Base-by-base conservation (phyloP, 1,140 invertebrate species). In the Drosophila teissieri region DNA sequence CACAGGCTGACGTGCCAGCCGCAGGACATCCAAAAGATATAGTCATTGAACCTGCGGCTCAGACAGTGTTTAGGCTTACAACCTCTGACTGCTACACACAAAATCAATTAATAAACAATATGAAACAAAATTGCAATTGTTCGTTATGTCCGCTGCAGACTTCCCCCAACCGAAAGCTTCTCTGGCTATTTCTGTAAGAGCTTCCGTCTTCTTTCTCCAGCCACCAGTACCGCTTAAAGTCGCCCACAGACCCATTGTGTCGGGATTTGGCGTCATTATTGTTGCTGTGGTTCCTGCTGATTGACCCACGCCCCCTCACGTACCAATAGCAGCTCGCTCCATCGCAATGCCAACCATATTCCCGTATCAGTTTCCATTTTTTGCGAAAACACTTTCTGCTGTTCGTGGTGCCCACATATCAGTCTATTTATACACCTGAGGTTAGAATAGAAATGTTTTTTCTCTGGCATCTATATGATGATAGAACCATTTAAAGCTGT, bases 321-420 rank as follows among this genome's bases (percentile, higher is more conserved):
- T 80, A 61, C 31, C 39, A 46, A 48, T 19, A 34, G 22, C 37
- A 40, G 27, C 31, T 39, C 34, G 27, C 31, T 39, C 34, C n/a
- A 37, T 31, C 36, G 19, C 39, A 74, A 62, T 70, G 49, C 58
- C 53, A 86, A 68, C 73, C 65, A 80, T 65, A 69, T 84, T 84
- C 75, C 44, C 57, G 45, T 60, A 85, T 80, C 58, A 75, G 68
- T 86, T 82, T 72, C 69, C 68, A 63, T 85, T 78, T 77, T 76
- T 73, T 40, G 31, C 49, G 15, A 52, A 49, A 37, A 85, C 76
- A 73, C 56, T 75, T 75, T 44, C 19, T 39, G 40, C 45, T 46
- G 56, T 45, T 58, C 31, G 14, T 11, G 8, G 17, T 8, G 31
- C 31, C 11, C 7, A 34, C 48, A 51, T 34, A 49, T 49, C n/a